phyloP scores from a whole-genome alignment of 2,888 invertebrate genomes.

The Coronaproctus castanopsis region DNA sequence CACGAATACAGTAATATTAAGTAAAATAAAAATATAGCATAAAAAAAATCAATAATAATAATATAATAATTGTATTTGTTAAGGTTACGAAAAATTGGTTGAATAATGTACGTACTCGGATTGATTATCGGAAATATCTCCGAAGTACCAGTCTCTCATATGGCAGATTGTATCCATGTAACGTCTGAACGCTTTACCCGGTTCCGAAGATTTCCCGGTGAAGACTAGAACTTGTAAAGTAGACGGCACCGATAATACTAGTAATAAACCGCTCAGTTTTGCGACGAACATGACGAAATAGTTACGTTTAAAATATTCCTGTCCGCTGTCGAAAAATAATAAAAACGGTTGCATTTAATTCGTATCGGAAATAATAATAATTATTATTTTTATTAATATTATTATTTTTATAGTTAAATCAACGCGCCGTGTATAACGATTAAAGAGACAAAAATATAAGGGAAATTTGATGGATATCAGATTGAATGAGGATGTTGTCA shows the following conservation, averaged over 20 bases:
- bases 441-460: neutral
- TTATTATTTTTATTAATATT: neutral
- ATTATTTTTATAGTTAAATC: neutral
- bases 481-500: no score
- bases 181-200: constrained; percentile 27
- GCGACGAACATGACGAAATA: constrained; percentile 45
- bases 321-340: constrained; percentile 37
- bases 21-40: no score
- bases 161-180: constrained; percentile 62
- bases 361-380: neutral
- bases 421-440: no score
- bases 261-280: constrained; percentile 54
- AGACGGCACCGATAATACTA: constrained; percentile 51
- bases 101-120: constrained; percentile 31
- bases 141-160: constrained; percentile 54
- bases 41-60: no score
- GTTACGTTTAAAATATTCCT: constrained; percentile 46
- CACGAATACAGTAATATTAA: no score
- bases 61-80: no score
- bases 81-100: no score
- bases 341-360: neutral
- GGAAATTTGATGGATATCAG: no score
- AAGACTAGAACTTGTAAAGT: constrained; percentile 31
- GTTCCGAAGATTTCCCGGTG: constrained; percentile 20
- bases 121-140: constrained; percentile 38